These are phyloP conservation scores for Rhynchopsitta pachyrhyncha DNA, from an alignment of 2,113 vertebrate species.

Conservation along the genomic window DNA sequence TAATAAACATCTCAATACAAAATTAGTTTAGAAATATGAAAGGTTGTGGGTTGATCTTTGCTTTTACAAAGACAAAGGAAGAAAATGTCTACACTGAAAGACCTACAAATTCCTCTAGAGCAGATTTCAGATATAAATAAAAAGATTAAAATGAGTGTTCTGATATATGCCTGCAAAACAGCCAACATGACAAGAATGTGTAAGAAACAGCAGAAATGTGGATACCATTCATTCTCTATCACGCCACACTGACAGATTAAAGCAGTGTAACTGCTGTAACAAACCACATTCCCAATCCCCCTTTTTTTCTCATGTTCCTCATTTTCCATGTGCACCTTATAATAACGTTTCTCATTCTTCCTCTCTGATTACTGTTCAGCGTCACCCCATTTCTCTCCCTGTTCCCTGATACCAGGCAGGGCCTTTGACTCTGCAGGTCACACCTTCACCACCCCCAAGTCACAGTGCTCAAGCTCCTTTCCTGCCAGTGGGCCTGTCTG, in stretches of 20 bases:
- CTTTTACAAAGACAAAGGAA: background rate
- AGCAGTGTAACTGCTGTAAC: background rate
- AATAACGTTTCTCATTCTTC: background rate
- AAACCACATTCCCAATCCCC: background rate
- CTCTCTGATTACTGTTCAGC: background rate
- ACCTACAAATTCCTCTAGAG: background rate
- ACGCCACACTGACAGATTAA: background rate
- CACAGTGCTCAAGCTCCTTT: background rate
- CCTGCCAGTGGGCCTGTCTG: background rate
- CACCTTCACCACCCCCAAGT: background rate
- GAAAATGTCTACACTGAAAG: background rate
- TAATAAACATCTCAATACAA: conserved; percentile 51
- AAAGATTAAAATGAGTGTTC: background rate
- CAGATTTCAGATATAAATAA: conserved; percentile 32
- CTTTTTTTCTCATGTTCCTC: background rate
- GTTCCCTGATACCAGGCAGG: background rate
- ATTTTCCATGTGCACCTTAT: background rate
- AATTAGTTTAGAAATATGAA: conserved; percentile 33
- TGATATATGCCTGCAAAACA: conserved; percentile 22
- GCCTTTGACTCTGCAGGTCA: background rate
- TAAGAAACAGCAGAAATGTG: background rate
- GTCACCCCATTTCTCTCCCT: background rate
- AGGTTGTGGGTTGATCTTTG: conserved; percentile 1
- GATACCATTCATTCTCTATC: background rate
- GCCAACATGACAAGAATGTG: conserved; percentile 3